Evolutionary conservation across 2,888 invertebrate species (phyloP), one percentile per base, ranked within the genome.

Genomic region (Erpobdella octoculata): DNA sequence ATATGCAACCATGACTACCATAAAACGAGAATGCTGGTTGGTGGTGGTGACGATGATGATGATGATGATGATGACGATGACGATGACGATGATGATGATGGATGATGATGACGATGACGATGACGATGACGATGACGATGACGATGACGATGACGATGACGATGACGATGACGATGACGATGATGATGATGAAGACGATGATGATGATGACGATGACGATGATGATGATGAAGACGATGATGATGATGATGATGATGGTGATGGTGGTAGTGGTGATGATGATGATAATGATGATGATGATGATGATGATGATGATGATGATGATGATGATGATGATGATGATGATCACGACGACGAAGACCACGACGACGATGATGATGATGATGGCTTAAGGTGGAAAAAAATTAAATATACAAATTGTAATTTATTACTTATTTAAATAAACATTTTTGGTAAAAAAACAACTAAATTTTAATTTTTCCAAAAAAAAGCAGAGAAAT

Each of bases 211-310:
- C n/a, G n/a, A n/a, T n/a, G n/a, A n/a, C n/a, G n/a, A n/a, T n/a
- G n/a, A 62, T 12, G 62, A 28, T 12, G 62, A 62, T 62, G 35
- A 35, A 33, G 62, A 35, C 9, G 35, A 62, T 28, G 62, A 1
- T 12, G 62, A 66, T 38, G 36, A 66, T 66, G 36, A 66, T 66
- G 36, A 66, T 38, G 36, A 41, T 38, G 21, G 9, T 66, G 66
- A 38, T 66, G 41, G 9, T 2, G 66, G 1, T 33, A 38, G 25
- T 66, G 66, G n/a, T 38, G 66, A 38, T 66, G 66, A 66, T 38
- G 66, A 38, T 33, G 66, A 66, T 66, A 38, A 2, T 38, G 38
- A 66, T 66, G 66, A 66, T 6, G 66, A 66, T 38, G 66, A 66
- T 66, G 41, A 66, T 18, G 41, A 66, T 38, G 35, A 66, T n/a